Evolutionary conservation across 2,888 invertebrate species (phyloP), one percentile per base, ranked within the genome.

Genomic region (Ametastegia equiseti): DNA sequence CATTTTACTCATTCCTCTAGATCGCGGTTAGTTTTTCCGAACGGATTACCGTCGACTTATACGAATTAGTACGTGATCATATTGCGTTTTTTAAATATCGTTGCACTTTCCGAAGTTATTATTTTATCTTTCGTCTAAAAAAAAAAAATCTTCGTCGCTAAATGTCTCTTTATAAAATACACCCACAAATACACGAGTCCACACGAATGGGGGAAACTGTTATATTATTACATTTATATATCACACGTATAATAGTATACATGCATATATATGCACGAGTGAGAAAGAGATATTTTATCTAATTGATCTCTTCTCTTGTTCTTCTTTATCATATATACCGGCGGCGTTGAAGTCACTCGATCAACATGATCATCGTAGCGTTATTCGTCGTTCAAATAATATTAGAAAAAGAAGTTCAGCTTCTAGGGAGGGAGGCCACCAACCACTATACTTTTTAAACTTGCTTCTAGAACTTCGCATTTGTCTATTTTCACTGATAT

Each of bases 391-490:
- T 47, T 57, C 42, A 67, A 81, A 67, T 45, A 45, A 77, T 54
- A 23, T 23, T 42, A 23, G 2, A 54, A 23, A 54, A 19, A 19
- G 54, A 54, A 54, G 19, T n/a, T n/a, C n/a, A n/a, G n/a, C n/a
- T n/a, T n/a, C n/a, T n/a, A 81, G 77, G 63, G 83, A 39, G 79
- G 77, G 81, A 81, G 84, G 77, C 81, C 79, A 60, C 60, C 60
- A 60, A 15, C 60, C 67, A 39, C 67, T 39, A 39, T 67, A 67
- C 33, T 80, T 65, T 87, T 88, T 88, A 84, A 86, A 87, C 80
- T 86, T 89, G 83, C 87, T 84, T 82, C 85, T 86, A 30, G 86
- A 82, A 30, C 82, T 85, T 88, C 78, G 87, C 88, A 88, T 89
- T 80, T 67, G 67, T 67, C 19, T 36, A 39, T 39, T 60, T 13